Evolutionary conservation across 2,113 vertebrate species (phyloP), one percentile per base, ranked within the genome.

Genomic region (Tyto alba): DNA sequence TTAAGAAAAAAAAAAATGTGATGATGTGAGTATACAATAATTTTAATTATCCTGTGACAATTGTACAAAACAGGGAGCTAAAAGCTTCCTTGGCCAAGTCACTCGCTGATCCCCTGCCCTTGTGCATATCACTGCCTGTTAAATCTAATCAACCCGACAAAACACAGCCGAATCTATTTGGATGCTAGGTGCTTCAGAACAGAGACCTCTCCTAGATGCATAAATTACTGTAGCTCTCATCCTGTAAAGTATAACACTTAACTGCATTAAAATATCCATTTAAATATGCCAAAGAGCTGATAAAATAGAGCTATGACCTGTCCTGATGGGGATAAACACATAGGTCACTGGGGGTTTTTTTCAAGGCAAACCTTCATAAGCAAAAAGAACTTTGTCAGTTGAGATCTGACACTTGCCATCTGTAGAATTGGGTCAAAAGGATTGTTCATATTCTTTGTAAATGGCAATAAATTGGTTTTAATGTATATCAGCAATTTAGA

Each of bases 331-430:
- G 29, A 67, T 71, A 69, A 90, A 74, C 53, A 22, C 20, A 38
- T 5, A 59, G 40, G 41, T 80, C 32, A 17, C 56, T 91, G 34
- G 16, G 7, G 0, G 1, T 60, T 94, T 71, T 95, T 88, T 86
- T 7, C 74, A 89, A 74, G 43, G 5, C 19, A 5, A 69, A 12
- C 38, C 73, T 53, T 95, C 85, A 84, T 93, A 96, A 96, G 77
- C 81, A 78, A 50, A 86, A 88, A 83, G 93, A 94, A 75, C 83
- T 85, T 93, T 85, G 16, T 89, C 77, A 40, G 27, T 90, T 77
- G 73, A 92, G 63, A 74, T 36, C 48, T 80, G 66, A 87, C 59
- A 83, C 48, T 91, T 93, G 25, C 30, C 38, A 17, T 45, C 34
- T 71, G 20, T 52, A 79, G 79, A 83, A 68, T 45, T 77, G 84